Percentiles rank a stretch among this genome's conserved stretches.
These are phyloP conservation scores for Microcebus ravelobensis DNA, from an alignment of 2,113 vertebrate species.

Conservation along the genomic window DNA sequence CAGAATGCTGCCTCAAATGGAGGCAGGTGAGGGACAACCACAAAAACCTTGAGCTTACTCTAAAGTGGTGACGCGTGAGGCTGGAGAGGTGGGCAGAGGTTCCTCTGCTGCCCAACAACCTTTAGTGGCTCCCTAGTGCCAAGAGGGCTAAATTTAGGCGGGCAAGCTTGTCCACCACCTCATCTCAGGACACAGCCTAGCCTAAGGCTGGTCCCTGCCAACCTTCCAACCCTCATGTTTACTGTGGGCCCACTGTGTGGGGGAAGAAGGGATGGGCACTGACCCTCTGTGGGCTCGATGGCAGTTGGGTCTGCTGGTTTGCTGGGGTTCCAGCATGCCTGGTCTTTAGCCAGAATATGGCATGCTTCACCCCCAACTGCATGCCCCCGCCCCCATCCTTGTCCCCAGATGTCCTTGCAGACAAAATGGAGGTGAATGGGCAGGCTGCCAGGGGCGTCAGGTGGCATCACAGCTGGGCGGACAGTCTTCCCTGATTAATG, in stretches of 20 bases:
- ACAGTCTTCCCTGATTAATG: slow-evolving; percentile 29
- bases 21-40: not conserved
- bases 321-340: not conserved
- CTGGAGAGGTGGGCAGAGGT: not conserved
- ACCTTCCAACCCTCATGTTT: not conserved
- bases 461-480: slow-evolving; percentile 25
- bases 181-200: not conserved
- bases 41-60: not conserved
- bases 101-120: not conserved
- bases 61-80: not conserved
- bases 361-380: not conserved
- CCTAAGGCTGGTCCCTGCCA: not conserved
- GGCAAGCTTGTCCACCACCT: not conserved
- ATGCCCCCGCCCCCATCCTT: not conserved
- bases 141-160: not conserved
- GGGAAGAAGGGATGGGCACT: not conserved
- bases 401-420: slow-evolving; percentile 60
- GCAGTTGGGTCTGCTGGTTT: not conserved
- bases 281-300: not conserved
- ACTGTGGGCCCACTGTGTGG: not conserved
- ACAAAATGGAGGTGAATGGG: slow-evolving; percentile 50
- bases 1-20: not conserved
- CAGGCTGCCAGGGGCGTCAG: slow-evolving; percentile 52
- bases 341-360: not conserved
- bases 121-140: not conserved